These are phyloP conservation scores for Platalea minor DNA, from an alignment of 2,797 vertebrate species.

Conservation along the genomic window DNA sequence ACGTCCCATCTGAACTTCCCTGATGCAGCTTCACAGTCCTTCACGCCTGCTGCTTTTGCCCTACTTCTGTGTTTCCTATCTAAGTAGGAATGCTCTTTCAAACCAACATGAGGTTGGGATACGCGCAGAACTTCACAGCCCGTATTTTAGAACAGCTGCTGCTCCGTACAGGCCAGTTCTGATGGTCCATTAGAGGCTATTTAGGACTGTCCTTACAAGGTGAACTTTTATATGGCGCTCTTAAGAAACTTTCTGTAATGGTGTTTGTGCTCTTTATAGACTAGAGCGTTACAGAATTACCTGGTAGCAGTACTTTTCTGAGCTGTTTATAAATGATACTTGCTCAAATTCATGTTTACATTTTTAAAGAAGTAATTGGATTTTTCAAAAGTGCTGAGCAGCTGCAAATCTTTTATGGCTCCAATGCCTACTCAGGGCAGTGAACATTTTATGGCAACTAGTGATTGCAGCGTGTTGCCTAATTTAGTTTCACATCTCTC, in stretches of 20 bases:
- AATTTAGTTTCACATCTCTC: neutral
- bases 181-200: neutral
- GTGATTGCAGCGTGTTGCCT: neutral
- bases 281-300: neutral
- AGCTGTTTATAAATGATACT: neutral
- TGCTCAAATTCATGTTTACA: neutral
- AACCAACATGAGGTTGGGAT: neutral
- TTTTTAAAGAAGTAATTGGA: neutral
- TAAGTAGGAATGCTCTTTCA: neutral
- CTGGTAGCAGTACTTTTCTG: neutral
- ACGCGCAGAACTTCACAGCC: neutral
- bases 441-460: neutral
- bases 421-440: neutral
- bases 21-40: rapidly evolving
- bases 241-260: neutral
- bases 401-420: neutral
- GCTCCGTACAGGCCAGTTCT: neutral
- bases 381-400: neutral
- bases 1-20: neutral
- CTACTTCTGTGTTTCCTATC: neutral
- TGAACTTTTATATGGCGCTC: neutral
- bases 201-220: neutral
- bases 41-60: neutral
- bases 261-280: neutral
- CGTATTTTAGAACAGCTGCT: neutral